Evolutionary conservation across 2,797 vertebrate genomes (phyloP).

Genomic region (Helostoma temminkii): DNA sequence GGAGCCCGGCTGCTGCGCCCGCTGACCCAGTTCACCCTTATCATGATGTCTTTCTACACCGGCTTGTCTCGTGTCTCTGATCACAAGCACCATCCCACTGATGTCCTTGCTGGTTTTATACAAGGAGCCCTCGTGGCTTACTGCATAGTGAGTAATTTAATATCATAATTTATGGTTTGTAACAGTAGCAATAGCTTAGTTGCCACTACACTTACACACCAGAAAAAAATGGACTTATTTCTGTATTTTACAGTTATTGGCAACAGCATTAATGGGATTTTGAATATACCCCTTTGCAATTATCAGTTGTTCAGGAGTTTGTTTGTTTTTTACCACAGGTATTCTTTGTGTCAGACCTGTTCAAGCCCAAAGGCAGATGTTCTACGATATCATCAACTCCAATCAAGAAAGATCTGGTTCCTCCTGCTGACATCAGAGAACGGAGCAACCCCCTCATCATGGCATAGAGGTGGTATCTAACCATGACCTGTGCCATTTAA

Average conservation of each 20-base stretch:
- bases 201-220: no score
- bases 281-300: neutral
- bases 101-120: constrained; percentile 94
- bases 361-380: constrained; percentile 87
- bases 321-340: constrained; percentile 79
- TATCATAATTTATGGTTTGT: neutral
- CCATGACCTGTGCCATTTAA: constrained; percentile 55
- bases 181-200: no score
- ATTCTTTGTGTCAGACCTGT: constrained; percentile 94
- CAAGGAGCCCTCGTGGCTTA: constrained; percentile 97
- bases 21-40: constrained; percentile 95
- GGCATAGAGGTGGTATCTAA: constrained; percentile 82
- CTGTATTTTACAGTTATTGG: no score
- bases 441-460: constrained; percentile 92
- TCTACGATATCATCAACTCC: constrained; percentile 78
- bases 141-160: constrained; percentile 90
- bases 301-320: no score
- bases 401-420: constrained; percentile 90
- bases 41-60: constrained; percentile 99
- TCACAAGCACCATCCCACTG: constrained; percentile 97
- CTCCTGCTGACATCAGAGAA: constrained; percentile 91
- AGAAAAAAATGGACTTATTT: no score
- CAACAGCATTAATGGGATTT: neutral
- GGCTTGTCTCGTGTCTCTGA: constrained; percentile 96
- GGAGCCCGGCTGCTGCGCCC: constrained; percentile 96